Evolutionary conservation across 2,113 vertebrate species (phyloP).

Genomic region (Semicossyphus pulcher): DNA sequence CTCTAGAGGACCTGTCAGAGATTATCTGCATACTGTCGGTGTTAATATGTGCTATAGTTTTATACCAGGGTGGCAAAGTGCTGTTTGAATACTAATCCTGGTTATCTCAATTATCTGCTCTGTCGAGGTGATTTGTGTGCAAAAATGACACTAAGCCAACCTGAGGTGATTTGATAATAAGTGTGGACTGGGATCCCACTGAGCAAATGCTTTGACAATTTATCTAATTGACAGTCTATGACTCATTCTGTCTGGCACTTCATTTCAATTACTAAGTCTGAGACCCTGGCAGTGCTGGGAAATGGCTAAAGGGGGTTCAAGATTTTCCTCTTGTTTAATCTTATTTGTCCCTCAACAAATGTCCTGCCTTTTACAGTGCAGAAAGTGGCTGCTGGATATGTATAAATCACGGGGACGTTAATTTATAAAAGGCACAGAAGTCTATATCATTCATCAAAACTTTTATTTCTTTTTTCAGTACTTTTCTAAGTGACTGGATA

Average conservation of each 20-base stretch:
- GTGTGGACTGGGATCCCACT: slow-evolving; percentile 60
- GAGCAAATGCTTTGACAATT: slow-evolving; percentile 68
- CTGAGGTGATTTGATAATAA: slow-evolving; percentile 71
- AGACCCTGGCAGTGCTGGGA: not conserved
- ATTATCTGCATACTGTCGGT: slow-evolving; percentile 58
- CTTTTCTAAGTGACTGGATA: too few relatives aligned
- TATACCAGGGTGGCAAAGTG: slow-evolving; percentile 32
- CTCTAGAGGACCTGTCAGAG: slow-evolving; percentile 44
- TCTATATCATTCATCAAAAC: not conserved
- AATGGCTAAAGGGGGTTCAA: slow-evolving; percentile 23
- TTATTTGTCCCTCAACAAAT: slow-evolving; percentile 26
- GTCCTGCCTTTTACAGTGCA: not conserved
- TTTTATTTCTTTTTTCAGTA: not conserved
- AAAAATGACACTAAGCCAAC: slow-evolving; percentile 66
- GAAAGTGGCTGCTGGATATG: not conserved
- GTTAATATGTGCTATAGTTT: slow-evolving; percentile 49
- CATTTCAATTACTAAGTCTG: slow-evolving; percentile 50
- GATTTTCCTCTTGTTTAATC: not conserved
- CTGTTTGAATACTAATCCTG: slow-evolving; percentile 54
- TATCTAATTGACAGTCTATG: slow-evolving; percentile 73
- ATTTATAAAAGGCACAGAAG: not conserved
- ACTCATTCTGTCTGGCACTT: slow-evolving; percentile 63
- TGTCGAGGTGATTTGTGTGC: slow-evolving; percentile 64
- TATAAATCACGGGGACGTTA: not conserved
- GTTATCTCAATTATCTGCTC: slow-evolving; percentile 65